Conservation (phyloP, 2,113 vertebrate genomes). For the Oenanthe oenanthe region DNA sequence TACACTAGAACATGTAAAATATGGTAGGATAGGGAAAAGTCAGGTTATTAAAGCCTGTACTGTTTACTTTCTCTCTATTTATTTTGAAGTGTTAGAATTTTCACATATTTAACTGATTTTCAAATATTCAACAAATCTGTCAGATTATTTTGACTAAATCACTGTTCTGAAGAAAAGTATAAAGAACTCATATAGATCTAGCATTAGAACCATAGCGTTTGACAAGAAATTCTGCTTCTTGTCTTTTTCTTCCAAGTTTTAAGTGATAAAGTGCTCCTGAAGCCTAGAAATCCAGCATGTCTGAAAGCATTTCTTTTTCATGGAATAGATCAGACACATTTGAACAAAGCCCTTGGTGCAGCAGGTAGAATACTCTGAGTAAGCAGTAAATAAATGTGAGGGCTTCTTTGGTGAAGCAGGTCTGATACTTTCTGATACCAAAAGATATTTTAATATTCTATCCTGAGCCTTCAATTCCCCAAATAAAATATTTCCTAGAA, state of each 20-base stretch:
- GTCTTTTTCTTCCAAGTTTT: background rate
- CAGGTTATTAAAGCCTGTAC: background rate
- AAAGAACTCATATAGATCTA: background rate
- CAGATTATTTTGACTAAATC: background rate
- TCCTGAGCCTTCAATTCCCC: background rate
- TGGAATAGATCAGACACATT: background rate
- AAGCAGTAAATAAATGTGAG: background rate
- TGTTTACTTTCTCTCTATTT: background rate
- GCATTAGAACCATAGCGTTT: background rate
- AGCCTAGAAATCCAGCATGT: background rate
- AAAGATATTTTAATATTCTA: background rate
- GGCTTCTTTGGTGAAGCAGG: background rate
- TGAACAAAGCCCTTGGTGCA: background rate
- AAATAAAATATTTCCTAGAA: background rate
- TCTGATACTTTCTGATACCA: background rate
- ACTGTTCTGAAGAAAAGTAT: background rate
- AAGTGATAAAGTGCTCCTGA: background rate
- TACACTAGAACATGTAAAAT: background rate
- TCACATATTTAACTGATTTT: background rate
- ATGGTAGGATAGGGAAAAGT: background rate
- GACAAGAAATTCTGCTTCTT: background rate
- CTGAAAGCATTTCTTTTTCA: background rate
- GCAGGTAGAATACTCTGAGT: background rate
- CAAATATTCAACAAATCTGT: background rate
- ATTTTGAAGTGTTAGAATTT: background rate